These are phyloP conservation scores for Ennomos erosarius DNA, from an alignment of 2,888 invertebrate species.

Conservation along the genomic window DNA sequence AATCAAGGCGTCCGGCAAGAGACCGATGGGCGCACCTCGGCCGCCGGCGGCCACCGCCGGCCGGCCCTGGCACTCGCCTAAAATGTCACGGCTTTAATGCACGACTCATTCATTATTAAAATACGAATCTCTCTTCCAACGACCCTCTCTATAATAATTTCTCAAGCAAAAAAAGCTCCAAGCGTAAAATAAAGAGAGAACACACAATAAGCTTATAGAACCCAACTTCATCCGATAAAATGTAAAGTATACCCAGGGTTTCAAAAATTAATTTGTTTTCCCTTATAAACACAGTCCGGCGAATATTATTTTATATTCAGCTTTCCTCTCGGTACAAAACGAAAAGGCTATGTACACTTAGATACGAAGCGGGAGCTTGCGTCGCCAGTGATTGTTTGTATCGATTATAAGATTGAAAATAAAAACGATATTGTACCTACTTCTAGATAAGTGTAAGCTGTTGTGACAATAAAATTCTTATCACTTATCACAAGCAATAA, in stretches of 20 bases:
- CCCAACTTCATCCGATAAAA: slow-evolving; percentile 45
- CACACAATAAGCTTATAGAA: slow-evolving; percentile 31
- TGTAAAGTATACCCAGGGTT: slow-evolving; percentile 43
- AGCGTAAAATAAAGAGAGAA: slow-evolving; percentile 46
- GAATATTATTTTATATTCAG: slow-evolving; percentile 45
- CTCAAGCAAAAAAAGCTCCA: slow-evolving; percentile 47
- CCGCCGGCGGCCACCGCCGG: slow-evolving; percentile 29
- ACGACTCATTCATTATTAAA: slow-evolving; percentile 61
- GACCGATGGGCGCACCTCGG: slow-evolving; percentile 39
- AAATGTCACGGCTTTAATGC: slow-evolving; percentile 57
- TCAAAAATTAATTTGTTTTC: slow-evolving; percentile 50
- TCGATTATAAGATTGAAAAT: slow-evolving; percentile 11
- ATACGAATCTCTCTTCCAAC: slow-evolving; percentile 35
- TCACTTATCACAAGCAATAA: too few relatives aligned
- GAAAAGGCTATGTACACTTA: slow-evolving; percentile 33
- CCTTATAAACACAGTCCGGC: slow-evolving; percentile 44
- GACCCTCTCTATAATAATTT: slow-evolving; percentile 36
- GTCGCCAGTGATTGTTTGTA: slow-evolving; percentile 24
- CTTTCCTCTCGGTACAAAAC: slow-evolving; percentile 34
- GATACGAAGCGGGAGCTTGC: slow-evolving; percentile 26
- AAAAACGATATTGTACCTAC: slow-evolving; percentile 16
- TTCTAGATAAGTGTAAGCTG: neutral
- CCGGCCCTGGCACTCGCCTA: too few relatives aligned
- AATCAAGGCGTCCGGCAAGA: slow-evolving; percentile 62
- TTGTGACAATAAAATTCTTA: neutral